Percentiles rank a stretch among this genome's conserved stretches.
These are phyloP conservation scores for Physella acuta DNA, from an alignment of 1,140 invertebrate species.

Conservation along the genomic window DNA sequence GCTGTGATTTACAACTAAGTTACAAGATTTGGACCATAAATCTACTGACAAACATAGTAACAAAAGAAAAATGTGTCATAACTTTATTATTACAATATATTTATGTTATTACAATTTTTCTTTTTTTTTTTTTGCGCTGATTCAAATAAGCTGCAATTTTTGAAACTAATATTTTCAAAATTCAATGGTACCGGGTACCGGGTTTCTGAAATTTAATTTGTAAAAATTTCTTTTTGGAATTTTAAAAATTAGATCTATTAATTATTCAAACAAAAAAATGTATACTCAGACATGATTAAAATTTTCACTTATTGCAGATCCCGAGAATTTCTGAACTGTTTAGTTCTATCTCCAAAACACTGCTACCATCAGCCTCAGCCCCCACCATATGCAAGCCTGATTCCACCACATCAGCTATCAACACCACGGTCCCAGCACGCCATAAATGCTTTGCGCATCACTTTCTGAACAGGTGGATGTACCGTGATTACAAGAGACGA, in stretches of 20 bases:
- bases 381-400: no score
- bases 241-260: not conserved
- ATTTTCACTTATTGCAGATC: not conserved
- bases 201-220: no score
- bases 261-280: not conserved
- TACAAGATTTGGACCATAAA: no score
- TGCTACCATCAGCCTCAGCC: slow-evolving; percentile 12
- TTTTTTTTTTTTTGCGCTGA: no score
- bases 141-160: no score
- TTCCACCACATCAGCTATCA: not conserved
- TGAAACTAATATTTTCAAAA: no score
- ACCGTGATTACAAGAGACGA: slow-evolving; percentile 78
- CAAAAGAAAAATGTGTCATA: no score
- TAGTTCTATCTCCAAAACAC: not conserved
- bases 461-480: slow-evolving; percentile 77
- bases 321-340: not conserved
- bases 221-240: not conserved
- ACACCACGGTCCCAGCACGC: not conserved
- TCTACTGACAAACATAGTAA: no score
- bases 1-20: no score
- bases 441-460: slow-evolving; percentile 24
- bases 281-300: not conserved
- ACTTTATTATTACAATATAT: no score
- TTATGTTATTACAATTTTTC: no score
- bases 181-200: no score